These are phyloP conservation scores for Pitangus sulphuratus DNA, from an alignment of 2,797 vertebrate genomes.

Conservation along the genomic window DNA sequence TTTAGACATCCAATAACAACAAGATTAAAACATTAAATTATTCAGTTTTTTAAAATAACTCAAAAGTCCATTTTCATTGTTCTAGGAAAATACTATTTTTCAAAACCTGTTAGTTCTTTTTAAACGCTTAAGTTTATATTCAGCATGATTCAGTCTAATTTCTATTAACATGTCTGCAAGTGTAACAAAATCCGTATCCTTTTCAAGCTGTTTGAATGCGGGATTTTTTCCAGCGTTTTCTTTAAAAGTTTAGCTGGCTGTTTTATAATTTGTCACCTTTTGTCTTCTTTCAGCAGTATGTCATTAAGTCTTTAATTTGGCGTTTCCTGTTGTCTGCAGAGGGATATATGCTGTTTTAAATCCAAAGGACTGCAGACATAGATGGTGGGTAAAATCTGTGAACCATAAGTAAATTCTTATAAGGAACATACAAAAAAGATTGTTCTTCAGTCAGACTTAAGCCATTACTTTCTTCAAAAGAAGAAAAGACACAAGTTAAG, in stretches of 20 bases:
- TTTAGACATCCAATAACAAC: not conserved
- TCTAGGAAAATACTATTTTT: not conserved
- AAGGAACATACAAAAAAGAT: slow-evolving; percentile 83
- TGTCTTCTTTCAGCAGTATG: slow-evolving; percentile 76
- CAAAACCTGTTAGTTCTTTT: not conserved
- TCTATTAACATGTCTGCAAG: slow-evolving; percentile 19
- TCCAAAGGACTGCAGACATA: slow-evolving; percentile 75
- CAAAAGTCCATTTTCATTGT: not conserved
- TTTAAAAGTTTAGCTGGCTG: slow-evolving; percentile 60
- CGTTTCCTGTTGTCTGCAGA: slow-evolving; percentile 78
- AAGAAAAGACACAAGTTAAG: slow-evolving; percentile 86
- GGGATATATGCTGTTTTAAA: slow-evolving; percentile 78
- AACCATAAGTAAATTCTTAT: slow-evolving; percentile 85
- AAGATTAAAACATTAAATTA: not conserved
- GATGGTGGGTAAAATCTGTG: slow-evolving; percentile 82
- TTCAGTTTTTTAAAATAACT: not conserved
- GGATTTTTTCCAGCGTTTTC: slow-evolving; percentile 40
- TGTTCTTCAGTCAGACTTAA: slow-evolving; percentile 85
- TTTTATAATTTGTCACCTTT: slow-evolving; percentile 79
- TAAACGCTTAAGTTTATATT: slow-evolving; percentile 11
- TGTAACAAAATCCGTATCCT: slow-evolving; percentile 29
- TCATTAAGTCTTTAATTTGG: slow-evolving; percentile 80
- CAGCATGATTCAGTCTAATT: not conserved
- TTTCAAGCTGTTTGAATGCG: slow-evolving; percentile 41
- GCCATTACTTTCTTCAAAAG: slow-evolving; percentile 87